Conservation (phyloP, 2,888 invertebrate genomes). For the Acronicta alni region DNA sequence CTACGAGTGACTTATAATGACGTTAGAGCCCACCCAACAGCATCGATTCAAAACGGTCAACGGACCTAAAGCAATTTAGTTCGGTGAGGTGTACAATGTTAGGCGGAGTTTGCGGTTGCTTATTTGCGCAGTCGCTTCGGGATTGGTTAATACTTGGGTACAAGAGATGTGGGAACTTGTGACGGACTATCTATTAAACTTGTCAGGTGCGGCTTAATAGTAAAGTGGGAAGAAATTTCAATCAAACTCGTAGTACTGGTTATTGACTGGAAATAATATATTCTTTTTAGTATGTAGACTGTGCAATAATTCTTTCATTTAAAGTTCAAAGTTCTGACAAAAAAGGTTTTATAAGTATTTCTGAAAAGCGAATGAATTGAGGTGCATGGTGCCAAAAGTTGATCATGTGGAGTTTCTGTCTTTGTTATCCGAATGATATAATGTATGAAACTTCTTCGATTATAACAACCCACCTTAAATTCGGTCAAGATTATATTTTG, state of each 20-base stretch:
- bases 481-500: too few species aligned
- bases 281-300: too few species aligned
- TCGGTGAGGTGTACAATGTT: conserved; percentile 4
- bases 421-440: too few species aligned
- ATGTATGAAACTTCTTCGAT: too few species aligned
- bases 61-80: conserved; percentile 33
- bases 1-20: conserved; percentile 27
- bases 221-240: conserved; percentile 10
- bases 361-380: too few species aligned
- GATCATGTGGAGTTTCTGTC: too few species aligned
- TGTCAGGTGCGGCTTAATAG: conserved; percentile 24
- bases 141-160: conserved; percentile 10
- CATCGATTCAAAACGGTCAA: conserved; percentile 24
- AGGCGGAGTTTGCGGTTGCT: conserved; percentile 15
- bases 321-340: too few species aligned
- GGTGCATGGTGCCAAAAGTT: too few species aligned
- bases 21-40: conserved; percentile 3
- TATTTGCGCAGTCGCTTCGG: conserved; percentile 19
- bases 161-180: conserved; percentile 3
- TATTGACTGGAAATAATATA: too few species aligned
- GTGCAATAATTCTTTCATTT: too few species aligned
- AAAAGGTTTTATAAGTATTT: too few species aligned
- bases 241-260: conserved; percentile 7
- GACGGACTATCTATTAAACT: conserved; percentile 17
- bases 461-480: too few species aligned